phyloP scores from a whole-genome alignment of 2,113 vertebrate genomes.

The Sceloporus undulatus region DNA sequence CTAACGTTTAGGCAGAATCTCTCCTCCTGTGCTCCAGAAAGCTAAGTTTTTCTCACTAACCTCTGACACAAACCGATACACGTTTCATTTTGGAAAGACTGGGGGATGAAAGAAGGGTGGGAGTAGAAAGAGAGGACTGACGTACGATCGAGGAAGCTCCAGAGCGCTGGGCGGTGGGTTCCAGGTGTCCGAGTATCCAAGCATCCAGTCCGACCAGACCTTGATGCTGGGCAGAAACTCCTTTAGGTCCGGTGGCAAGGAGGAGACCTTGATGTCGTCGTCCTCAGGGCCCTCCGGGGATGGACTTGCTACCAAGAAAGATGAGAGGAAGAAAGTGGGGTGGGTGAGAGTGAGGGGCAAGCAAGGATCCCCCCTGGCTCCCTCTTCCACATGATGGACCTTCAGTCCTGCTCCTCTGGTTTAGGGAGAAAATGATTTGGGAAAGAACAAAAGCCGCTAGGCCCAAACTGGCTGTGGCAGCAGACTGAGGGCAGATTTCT shows the following conservation, averaged over 20 bases:
- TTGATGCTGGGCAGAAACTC: constrained; percentile 96
- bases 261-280: constrained; percentile 88
- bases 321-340: background rate
- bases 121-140: constrained; percentile 22
- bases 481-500: no score
- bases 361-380: background rate
- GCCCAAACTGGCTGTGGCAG: no score
- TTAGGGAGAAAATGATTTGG: no score
- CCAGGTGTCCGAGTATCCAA: constrained; percentile 95
- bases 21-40: no score
- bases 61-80: no score
- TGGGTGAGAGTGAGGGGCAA: background rate
- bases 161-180: constrained; percentile 91
- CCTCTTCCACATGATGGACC: no score
- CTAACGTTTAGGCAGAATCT: no score
- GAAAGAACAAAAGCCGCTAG: no score
- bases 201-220: constrained; percentile 99
- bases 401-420: no score
- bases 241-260: constrained; percentile 87
- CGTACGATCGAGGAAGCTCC: constrained; percentile 81
- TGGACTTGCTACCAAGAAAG: constrained; percentile 79
- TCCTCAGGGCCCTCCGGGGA: constrained; percentile 69
- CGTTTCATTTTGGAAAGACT: no score
- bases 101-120: background rate
- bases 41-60: no score